Percentiles rank a stretch among this genome's conserved stretches.
Evolutionary conservation across 2,888 invertebrate species (phyloP).

Genomic region (Hydraecia micacea): DNA sequence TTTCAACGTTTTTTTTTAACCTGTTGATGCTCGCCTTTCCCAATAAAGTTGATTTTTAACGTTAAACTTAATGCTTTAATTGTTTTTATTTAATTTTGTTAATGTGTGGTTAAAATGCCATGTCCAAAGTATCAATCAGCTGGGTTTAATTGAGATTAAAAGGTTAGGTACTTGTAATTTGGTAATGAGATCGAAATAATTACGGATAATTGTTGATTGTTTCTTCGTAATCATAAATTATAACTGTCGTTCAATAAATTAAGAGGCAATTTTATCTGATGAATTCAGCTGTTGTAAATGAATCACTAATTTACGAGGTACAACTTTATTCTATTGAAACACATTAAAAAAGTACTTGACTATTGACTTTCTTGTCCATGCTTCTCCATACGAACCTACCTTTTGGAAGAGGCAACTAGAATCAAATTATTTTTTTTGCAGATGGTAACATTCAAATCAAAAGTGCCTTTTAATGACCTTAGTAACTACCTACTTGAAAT

Average conservation of each 20-base stretch:
- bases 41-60: constrained; percentile 46
- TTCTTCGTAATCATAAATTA: background rate
- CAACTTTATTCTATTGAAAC: background rate
- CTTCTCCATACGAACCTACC: background rate
- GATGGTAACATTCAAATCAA: background rate
- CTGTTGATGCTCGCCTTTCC: constrained; percentile 37
- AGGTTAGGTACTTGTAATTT: constrained; percentile 49
- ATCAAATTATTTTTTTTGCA: background rate
- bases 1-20: constrained; percentile 54
- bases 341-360: background rate
- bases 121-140: constrained; percentile 23
- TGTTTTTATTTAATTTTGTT: constrained; percentile 43
- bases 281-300: background rate
- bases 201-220: constrained; percentile 16
- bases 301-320: background rate
- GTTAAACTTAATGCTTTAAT: constrained; percentile 36
- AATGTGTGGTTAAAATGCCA: constrained; percentile 39
- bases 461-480: background rate
- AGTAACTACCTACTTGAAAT: background rate
- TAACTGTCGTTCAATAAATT: background rate
- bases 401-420: background rate
- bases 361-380: background rate
- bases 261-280: background rate
- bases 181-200: constrained; percentile 30
- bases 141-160: constrained; percentile 37